phyloP scores from a whole-genome alignment of 2,113 vertebrate species.

The Toxotes chatareus region DNA sequence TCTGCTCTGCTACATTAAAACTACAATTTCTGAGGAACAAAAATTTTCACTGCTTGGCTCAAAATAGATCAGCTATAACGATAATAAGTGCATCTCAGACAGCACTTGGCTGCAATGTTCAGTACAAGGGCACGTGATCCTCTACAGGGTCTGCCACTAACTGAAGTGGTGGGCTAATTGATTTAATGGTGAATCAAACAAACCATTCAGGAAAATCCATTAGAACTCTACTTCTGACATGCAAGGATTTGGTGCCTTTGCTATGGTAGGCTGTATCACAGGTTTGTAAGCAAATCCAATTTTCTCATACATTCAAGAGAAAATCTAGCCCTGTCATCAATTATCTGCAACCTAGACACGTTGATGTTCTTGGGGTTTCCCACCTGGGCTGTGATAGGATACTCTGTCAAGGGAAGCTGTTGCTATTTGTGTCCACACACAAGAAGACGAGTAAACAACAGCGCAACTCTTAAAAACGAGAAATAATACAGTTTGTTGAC shows the following conservation, averaged over 20 bases:
- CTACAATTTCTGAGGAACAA: not conserved
- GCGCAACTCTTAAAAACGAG: not conserved
- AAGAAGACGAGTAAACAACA: not conserved
- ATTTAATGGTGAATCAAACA: constrained; percentile 4
- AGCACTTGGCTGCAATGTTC: not conserved
- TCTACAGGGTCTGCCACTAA: not conserved
- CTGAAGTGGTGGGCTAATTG: not conserved
- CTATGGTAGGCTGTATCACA: not conserved
- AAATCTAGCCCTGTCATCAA: not conserved
- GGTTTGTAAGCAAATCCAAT: constrained; percentile 8
- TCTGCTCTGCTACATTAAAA: not conserved
- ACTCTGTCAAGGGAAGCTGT: not conserved
- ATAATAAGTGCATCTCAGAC: not conserved
- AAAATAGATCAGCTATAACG: not conserved
- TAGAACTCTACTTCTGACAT: not conserved
- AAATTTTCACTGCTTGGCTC: not conserved
- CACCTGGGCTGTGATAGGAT: not conserved
- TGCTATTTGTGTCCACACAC: not conserved
- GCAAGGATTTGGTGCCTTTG: not conserved
- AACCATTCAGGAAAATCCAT: not conserved
- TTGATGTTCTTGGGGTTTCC: constrained; percentile 8
- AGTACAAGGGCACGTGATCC: not conserved
- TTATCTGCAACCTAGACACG: not conserved
- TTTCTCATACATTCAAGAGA: not conserved
- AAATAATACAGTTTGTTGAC: not conserved